These are phyloP conservation scores for Steatornis caripensis DNA, from an alignment of 2,113 vertebrate species.

Conservation along the genomic window DNA sequence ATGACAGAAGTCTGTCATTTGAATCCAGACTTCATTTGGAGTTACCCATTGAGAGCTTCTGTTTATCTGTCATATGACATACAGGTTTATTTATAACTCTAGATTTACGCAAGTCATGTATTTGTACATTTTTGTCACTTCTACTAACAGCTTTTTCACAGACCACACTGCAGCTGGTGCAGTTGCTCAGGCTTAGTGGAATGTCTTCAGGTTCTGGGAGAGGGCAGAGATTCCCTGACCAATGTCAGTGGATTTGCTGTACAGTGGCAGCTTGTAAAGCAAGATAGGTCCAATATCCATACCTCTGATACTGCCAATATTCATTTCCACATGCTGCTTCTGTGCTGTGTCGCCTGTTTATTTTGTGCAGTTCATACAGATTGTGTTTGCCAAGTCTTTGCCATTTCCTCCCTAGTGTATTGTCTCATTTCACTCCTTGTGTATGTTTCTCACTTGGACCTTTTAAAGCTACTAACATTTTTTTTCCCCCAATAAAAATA, in stretches of 20 bases:
- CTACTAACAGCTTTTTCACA: neutral
- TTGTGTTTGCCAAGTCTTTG: neutral
- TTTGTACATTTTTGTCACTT: neutral
- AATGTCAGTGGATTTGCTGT: neutral
- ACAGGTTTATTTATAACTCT: neutral
- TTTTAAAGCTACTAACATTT: neutral
- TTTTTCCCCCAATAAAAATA: neutral
- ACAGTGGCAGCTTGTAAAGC: fast-evolving
- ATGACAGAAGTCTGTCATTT: neutral
- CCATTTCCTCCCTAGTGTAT: neutral
- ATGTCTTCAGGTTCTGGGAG: neutral
- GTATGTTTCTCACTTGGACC: neutral
- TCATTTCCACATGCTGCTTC: neutral
- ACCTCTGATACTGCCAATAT: neutral
- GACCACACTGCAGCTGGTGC: neutral
- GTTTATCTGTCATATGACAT: neutral
- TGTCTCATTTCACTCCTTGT: neutral
- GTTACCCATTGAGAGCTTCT: neutral
- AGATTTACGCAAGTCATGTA: neutral
- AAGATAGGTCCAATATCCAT: neutral
- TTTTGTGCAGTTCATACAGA: neutral
- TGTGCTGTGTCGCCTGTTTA: neutral
- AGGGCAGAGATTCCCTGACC: neutral
- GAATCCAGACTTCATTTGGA: neutral
- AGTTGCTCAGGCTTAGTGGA: neutral